Base-by-base conservation (phyloP, 2,113 vertebrate species). In the Poecile atricapillus region DNA sequence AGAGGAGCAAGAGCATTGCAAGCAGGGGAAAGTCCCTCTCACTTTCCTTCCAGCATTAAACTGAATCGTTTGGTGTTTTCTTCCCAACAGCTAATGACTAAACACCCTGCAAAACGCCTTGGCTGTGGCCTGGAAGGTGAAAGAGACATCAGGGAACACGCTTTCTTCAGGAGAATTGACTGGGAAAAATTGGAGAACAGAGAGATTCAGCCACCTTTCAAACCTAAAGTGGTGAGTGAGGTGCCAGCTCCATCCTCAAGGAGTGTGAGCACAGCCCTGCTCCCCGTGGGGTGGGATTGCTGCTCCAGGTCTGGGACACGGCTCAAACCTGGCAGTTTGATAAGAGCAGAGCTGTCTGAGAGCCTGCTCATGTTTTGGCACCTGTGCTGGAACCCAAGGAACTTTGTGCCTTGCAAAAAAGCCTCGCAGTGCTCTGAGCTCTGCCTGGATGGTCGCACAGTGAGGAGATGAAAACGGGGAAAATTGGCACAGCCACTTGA, bases 81-180 rank as follows among this genome's bases (percentile, higher is more conserved):
- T 75, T 78, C 15, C 41, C 64, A 69, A 46, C 47, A 99, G 99
- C 98, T 99, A 74, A 99, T 99, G 99, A 99, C 99, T 90, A 99
- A 99, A 94, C 99, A 99, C 76, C 99, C 99, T 0, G 99, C 98
- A 16, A 99, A 99, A 97, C 98, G 99, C 69, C 98, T 99, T 27
- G 99, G 99, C 96, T 99, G 99, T 19, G 98, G 99, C 63, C 95
- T 97, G 0, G 99, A 99, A 95, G 99, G 99, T 0, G 99, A 99
- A 93, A 96, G 98, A 87, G 99, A 99, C 87, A 98, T 99, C 95
- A 98, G 98, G 78, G 99, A 99, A 56, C 99, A 99, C 13, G 98
- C 99, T 70, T 99, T 99, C 98, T 99, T 99, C 98, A 98, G 99
- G 95, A 99, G 99, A 81, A 99, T 99, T 49, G 99, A 99, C 98